These are phyloP conservation scores for Onychostruthus taczanowskii DNA, from an alignment of 2,113 vertebrate genomes.

Conservation along the genomic window DNA sequence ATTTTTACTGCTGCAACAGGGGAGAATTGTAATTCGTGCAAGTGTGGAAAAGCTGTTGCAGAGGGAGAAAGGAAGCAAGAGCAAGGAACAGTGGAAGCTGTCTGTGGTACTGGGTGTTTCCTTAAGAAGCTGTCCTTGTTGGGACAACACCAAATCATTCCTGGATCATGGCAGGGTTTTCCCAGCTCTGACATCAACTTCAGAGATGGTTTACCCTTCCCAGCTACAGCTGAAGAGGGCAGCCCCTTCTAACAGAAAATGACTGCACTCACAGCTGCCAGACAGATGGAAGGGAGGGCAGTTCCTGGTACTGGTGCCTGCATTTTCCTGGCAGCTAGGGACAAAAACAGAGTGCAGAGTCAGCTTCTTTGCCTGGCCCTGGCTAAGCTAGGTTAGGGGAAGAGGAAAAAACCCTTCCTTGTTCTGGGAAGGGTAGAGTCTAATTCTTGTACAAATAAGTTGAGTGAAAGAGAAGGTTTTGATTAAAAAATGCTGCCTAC, in stretches of 20 bases:
- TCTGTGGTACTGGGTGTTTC: neutral
- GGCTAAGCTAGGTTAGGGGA: neutral
- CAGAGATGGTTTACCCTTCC: neutral
- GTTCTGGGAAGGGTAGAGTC: neutral
- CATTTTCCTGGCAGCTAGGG: neutral
- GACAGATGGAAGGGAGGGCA: neutral
- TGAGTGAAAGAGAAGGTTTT: neutral
- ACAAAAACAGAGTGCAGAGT: fast-evolving
- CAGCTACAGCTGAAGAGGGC: neutral
- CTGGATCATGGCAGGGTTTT: neutral
- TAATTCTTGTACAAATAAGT: neutral
- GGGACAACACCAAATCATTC: neutral
- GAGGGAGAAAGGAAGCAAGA: neutral
- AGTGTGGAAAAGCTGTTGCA: neutral
- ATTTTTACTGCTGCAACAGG: neutral
- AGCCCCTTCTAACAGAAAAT: neutral
- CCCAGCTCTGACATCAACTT: neutral
- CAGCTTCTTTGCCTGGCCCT: neutral
- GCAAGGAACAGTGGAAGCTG: neutral
- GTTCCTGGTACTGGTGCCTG: neutral
- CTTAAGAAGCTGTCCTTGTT: neutral
- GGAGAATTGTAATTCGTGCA: neutral
- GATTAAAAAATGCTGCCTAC: neutral
- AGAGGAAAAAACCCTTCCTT: neutral
- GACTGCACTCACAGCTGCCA: neutral